Percentiles rank a stretch among this genome's conserved stretches.
Evolutionary conservation across 2,113 vertebrate species (phyloP).

Genomic region (Vidua macroura): DNA sequence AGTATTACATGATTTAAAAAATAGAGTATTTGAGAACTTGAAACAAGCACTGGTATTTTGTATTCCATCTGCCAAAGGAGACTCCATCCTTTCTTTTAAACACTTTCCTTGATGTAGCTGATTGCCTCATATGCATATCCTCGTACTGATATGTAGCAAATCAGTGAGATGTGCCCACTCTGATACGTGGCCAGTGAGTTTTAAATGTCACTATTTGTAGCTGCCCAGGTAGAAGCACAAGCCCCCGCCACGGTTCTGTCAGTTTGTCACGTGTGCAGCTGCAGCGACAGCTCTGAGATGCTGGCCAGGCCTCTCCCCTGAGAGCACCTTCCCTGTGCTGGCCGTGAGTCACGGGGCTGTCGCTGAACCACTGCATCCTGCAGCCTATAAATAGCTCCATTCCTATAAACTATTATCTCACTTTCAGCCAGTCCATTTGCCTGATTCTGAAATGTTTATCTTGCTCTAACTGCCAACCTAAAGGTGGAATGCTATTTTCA

Average conservation of each 20-base stretch:
- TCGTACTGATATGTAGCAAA: rapidly evolving
- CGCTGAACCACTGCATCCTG: neutral
- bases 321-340: neutral
- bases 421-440: neutral
- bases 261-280: too few relatives aligned
- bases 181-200: neutral
- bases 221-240: neutral
- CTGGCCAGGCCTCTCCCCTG: neutral
- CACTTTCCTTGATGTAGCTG: neutral
- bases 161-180: neutral
- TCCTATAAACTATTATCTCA: conserved; percentile 6
- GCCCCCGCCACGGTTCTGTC: rapidly evolving
- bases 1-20: neutral
- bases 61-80: neutral
- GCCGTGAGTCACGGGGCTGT: neutral
- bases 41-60: neutral
- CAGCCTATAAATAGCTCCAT: conserved; percentile 14
- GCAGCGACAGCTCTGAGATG: neutral
- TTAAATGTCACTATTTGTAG: neutral
- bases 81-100: neutral
- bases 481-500: conserved; percentile 4
- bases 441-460: conserved; percentile 14
- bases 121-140: neutral
- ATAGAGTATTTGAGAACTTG: neutral
- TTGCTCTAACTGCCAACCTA: neutral